Evolutionary conservation across 1,140 invertebrate species (phyloP), one percentile per base, ranked within the genome.

Genomic region (Ceratina japonica): DNA sequence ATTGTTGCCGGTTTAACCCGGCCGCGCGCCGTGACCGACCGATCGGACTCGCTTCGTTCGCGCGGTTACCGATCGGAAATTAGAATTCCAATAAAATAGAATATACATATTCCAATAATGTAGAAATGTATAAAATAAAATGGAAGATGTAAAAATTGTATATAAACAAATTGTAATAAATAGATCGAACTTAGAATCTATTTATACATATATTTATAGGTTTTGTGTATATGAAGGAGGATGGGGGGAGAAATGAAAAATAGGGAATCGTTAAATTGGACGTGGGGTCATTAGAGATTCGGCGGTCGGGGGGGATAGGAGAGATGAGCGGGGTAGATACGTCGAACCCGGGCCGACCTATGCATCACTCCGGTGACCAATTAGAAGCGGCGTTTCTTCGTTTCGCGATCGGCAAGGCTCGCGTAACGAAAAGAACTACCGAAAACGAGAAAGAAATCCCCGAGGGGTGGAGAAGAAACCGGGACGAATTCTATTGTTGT

Each of bases 331-430:
- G 80, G 80, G 84, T 80, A 89, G 89, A 90, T 90, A 90, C 83
- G 72, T 83, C 80, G 66, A 85, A 88, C 88, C 79, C 75, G 70
- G 70, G 70, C 64, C 37, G 62, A 81, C 75, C 89, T 87, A 90
- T 89, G 89, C 73, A 90, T 90, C 88, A 90, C 86, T n/a, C 31
- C 20, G 70, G 69, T 84, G 82, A 89, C 88, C 88, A 90, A 90
- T 90, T 89, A 89, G 82, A 86, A 87, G 83, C 79, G 70, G 73
- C 66, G 65, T 88, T 62, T 85, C 76, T 81, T 77, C 83, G 79
- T 81, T 84, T 84, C 66, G 61, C 72, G 82, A 68, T 77, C 66
- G 65, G 22, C 31, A 49, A 75, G 76, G 65, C 10, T 76, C 58
- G 20, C 71, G 63, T 75, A 81, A 63, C 52, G 66, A 71, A 71